These are phyloP conservation scores for Cavia aperea DNA, from an alignment of 2,113 vertebrate genomes.

Conservation along the genomic window DNA sequence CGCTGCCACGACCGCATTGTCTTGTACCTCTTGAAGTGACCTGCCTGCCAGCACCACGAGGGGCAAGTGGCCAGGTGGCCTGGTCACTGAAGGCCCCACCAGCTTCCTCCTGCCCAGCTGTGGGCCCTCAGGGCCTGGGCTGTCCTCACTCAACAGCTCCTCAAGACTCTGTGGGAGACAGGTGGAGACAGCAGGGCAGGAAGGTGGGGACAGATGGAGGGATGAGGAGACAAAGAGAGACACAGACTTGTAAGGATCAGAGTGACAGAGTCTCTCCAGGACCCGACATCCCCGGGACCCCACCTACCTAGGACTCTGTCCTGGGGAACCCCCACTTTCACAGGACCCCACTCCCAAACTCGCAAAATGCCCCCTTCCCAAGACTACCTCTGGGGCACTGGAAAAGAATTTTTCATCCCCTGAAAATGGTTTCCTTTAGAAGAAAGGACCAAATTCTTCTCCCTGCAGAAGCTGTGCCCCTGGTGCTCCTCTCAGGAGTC, in stretches of 20 bases:
- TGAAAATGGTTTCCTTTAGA: neutral
- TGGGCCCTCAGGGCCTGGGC: neutral
- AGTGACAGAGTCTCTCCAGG: neutral
- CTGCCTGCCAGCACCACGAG: neutral
- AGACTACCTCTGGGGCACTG: neutral
- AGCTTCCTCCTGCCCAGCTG: neutral
- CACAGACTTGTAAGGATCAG: neutral
- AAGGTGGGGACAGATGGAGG: neutral
- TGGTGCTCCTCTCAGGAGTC: neutral
- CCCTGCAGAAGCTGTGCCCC: no score
- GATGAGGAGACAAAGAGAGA: neutral
- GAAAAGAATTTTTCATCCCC: neutral
- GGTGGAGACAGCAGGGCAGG: neutral
- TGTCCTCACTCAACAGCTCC: neutral
- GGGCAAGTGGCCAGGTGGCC: neutral
- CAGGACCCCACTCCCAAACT: neutral
- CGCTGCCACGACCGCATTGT: neutral
- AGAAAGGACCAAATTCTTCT: neutral
- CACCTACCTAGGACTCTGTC: neutral
- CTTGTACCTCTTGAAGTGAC: neutral
- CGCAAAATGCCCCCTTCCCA: neutral
- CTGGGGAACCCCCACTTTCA: neutral
- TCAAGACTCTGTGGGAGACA: neutral
- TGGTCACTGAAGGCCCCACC: neutral
- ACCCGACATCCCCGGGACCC: neutral